Evolutionary conservation across 2,797 vertebrate species (phyloP).

Genomic region (Platyrinchus mystaceus): DNA sequence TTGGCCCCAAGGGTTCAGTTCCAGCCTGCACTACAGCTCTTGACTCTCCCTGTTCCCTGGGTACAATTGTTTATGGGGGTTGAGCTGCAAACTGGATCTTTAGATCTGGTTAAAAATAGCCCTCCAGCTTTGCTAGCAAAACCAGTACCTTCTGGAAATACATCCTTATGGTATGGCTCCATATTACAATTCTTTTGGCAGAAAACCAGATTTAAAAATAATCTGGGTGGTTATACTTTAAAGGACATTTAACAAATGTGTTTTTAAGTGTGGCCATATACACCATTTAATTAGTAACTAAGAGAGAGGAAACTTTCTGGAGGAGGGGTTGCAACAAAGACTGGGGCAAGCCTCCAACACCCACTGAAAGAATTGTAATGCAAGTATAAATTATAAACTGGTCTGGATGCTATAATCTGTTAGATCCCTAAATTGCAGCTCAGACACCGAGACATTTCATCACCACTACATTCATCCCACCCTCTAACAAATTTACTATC

Average conservation of each 20-base stretch:
- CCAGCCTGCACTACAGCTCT: neutral
- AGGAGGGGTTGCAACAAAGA: neutral
- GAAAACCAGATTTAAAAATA: conserved; percentile 37
- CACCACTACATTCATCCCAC: neutral
- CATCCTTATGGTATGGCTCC: neutral
- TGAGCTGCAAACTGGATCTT: neutral
- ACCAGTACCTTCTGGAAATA: neutral
- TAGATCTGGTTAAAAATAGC: conserved; percentile 1
- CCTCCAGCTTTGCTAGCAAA: neutral
- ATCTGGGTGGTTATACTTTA: neutral
- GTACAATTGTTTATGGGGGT: neutral
- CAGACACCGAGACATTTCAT: neutral
- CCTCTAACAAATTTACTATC: neutral
- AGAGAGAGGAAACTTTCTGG: neutral
- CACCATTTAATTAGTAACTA: conserved; percentile 12
- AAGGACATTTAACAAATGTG: neutral
- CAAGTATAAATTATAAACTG: neutral
- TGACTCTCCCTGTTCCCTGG: neutral
- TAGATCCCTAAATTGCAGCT: neutral
- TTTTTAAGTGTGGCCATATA: neutral
- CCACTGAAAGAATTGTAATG: neutral
- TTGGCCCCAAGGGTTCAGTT: neutral
- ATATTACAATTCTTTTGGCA: neutral
- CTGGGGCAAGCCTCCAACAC: neutral
- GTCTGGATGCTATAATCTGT: neutral